Percentiles rank a stretch among this genome's conserved stretches.
Conservation (phyloP, 2,888 invertebrate species). For the Perizoma affinitatum region DNA sequence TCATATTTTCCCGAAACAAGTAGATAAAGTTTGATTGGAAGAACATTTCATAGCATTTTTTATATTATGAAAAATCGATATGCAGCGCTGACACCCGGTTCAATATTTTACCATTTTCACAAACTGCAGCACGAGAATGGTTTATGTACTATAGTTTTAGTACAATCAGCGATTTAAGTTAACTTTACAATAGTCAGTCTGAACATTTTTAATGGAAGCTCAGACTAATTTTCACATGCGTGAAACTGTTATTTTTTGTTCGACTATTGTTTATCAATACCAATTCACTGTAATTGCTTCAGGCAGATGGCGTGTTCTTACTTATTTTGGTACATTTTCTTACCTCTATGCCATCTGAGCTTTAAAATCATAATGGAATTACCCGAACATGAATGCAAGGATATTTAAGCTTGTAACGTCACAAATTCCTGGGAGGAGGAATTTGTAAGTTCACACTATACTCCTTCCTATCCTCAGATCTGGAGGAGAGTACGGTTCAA, state of each 20-base stretch:
- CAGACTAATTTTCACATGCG: neutral
- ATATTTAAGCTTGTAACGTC: too few relatives aligned
- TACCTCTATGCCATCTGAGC: too few relatives aligned
- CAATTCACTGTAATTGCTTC: too few relatives aligned
- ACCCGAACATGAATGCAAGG: too few relatives aligned
- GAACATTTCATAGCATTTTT: constrained; percentile 25
- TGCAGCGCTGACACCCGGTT: constrained; percentile 17
- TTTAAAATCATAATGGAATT: too few relatives aligned
- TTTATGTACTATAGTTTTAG: constrained; percentile 23
- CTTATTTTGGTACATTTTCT: too few relatives aligned
- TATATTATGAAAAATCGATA: constrained; percentile 27
- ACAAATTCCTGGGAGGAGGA: too few relatives aligned
- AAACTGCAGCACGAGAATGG: constrained; percentile 5
- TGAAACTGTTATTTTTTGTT: neutral
- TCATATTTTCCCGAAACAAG: constrained; percentile 30
- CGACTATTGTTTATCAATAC: too few relatives aligned
- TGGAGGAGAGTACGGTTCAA: too few relatives aligned
- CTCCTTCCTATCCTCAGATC: too few relatives aligned
- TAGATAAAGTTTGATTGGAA: constrained; percentile 33
- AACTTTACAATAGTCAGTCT: constrained; percentile 3
- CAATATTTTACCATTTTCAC: constrained; percentile 29
- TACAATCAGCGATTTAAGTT: constrained; percentile 16
- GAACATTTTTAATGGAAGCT: neutral
- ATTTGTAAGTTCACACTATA: too few relatives aligned
- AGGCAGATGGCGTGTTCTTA: too few relatives aligned